Conservation (phyloP, 2,888 invertebrate genomes). For the Biston betularia region DNA sequence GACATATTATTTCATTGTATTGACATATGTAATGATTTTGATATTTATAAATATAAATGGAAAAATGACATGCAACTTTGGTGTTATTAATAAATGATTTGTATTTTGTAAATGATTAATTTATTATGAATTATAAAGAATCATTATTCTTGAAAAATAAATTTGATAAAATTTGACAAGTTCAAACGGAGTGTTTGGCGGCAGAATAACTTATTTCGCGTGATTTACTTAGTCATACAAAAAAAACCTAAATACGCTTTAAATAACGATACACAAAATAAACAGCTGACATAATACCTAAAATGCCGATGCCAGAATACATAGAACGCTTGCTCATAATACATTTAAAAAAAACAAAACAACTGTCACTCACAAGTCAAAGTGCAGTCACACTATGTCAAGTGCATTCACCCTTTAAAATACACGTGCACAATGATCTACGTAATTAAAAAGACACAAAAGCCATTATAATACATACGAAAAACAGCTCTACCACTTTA, state of each 20-base stretch:
- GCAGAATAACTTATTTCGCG: too few relatives aligned
- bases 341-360: constrained; percentile 34
- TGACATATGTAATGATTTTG: too few relatives aligned
- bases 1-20: too few relatives aligned
- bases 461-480: constrained; percentile 28
- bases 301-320: neutral
- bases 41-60: too few relatives aligned
- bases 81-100: too few relatives aligned
- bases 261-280: constrained; percentile 1
- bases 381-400: constrained; percentile 69
- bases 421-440: constrained; percentile 64
- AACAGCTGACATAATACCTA: neutral
- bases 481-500: constrained; percentile 36
- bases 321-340: constrained; percentile 18
- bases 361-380: constrained; percentile 59
- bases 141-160: too few relatives aligned
- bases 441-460: constrained; percentile 41
- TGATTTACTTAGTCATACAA: too few relatives aligned
- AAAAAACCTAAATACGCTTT: neutral
- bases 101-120: too few relatives aligned
- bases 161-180: too few relatives aligned
- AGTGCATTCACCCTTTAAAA: constrained; percentile 75
- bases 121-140: too few relatives aligned
- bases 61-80: too few relatives aligned
- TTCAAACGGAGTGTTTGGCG: too few relatives aligned